Evolutionary conservation across 35 echinoderm and acorn worm species (phyloP), one percentile per base, ranked within the genome.

Genomic region (Apostichopus japonicus): DNA sequence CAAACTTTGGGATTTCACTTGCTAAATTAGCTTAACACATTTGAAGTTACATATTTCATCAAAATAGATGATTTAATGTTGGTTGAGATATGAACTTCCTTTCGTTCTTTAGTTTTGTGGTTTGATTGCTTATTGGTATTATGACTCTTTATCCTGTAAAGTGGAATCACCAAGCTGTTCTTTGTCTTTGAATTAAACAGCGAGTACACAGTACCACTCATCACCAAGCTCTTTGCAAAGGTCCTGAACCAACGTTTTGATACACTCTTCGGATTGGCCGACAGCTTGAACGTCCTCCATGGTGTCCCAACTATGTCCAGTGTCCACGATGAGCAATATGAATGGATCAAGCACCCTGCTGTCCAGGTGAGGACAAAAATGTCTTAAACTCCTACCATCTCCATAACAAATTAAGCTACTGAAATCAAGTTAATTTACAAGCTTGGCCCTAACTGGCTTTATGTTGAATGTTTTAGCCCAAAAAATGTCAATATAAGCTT

Each of bases 331-430:
- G 53, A 91, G 9, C 88, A 98, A 14, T 67, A 84, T 54, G 86
- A 87, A 72, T 94, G 94, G 92, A 87, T 98, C 51, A 96, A 92
- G 1, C 97, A 98, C 80, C 97, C 97, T 76, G 93, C 95, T 77
- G 77, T 98, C 67, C 91, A 94, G 95, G 97, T 98, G 71, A 44
- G 21, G 71, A 75, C 2, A 19, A 19, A 75, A 7, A 75, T 0
- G 6, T 23, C 71, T 61, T 61, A 44, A 44, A 44, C 33, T 44
- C 33, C 33, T 44, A 44, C 3, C 33, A 44, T 3, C 33, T 44
- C 33, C 33, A 44, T 44, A 44, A 44, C 33, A 1, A 25, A 44
- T 44, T 1, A 44, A 44, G 33, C 33, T 44, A 44, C 33, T 44
- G 0, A 44, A 44, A 44, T 44, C 33, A 44, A 44, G 33, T 44